Evolutionary conservation across 2,797 vertebrate genomes (phyloP), one percentile per base, ranked within the genome.

Genomic region (Decapterus maruadsi): DNA sequence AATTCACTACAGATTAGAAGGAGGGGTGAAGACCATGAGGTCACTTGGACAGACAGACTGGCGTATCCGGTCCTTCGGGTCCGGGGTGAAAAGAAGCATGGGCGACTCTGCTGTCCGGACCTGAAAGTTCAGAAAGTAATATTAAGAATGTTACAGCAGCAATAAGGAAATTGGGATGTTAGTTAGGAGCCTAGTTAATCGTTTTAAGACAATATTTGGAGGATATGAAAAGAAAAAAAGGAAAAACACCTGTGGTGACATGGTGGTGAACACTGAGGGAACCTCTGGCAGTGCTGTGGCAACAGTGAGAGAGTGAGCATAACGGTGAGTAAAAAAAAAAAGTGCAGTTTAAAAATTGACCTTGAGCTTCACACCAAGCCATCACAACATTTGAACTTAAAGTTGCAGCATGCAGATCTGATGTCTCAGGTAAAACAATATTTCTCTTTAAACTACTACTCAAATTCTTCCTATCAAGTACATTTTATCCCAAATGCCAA

Each of bases 1-100:
- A 17, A 9, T 34, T 9, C 64, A 4, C 34, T 83, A 71, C 63
- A 70, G 20, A 38, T 82, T 83, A 36, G 72, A 70, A 38, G 95
- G 95, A 38, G 95, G 95, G 0, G 95, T 96, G 84, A 96, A 96
- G 59, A 91, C 89, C 93, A 96, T 95, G 5, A 96, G 94, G 81
- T 96, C 95, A 77, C 54, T 85, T 0, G 92, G 92, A 78, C 93
- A 95, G 51, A 93, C 84, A 1, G 94, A 95, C 78, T 87, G 90
- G 3, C 93, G 93, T 45, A 95, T 91, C 74, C 89, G 78, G 77
- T 92, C 86, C 80, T 76, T 92, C 69, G 77, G 70, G 73, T 93
- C 88, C 0, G 96, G 93, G 60, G 94, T 95, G 89, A 95, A 95
- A 57, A 94, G 87, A 14, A 96, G 80, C 68, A 94, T 63, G 10